phyloP scores from a whole-genome alignment of 1,140 invertebrate species.

The Pseudomyrmex dendroicus region DNA sequence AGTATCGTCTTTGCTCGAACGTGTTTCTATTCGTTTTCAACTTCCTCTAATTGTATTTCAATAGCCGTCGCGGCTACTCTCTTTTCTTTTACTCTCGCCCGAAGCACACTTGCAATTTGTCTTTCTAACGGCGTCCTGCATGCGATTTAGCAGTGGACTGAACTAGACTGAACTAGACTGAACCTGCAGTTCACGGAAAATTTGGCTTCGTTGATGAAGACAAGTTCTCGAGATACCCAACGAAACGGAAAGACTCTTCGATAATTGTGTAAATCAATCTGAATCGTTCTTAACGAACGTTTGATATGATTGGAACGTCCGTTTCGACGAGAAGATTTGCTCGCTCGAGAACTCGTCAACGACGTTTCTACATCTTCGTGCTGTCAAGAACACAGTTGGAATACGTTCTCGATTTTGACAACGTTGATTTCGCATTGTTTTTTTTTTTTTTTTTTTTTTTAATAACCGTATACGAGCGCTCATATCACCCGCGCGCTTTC shows the following conservation, averaged over 20 bases:
- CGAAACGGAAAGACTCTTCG: not conserved
- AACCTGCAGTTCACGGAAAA: conserved; percentile 16
- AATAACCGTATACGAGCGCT: too few relatives aligned
- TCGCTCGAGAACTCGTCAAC: too few relatives aligned
- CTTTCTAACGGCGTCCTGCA: not conserved
- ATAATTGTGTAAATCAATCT: conserved; percentile 23
- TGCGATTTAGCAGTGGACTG: conserved; percentile 21
- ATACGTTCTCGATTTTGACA: too few relatives aligned
- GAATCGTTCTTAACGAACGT: conserved; percentile 14
- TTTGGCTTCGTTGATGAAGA: conserved; percentile 27
- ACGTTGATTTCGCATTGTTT: too few relatives aligned
- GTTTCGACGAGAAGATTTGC: too few relatives aligned
- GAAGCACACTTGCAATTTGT: conserved; percentile 27
- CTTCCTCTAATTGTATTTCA: conserved; percentile 4
- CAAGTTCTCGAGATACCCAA: conserved; percentile 12
- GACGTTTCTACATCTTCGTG: too few relatives aligned
- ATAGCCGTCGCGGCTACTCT: not conserved
- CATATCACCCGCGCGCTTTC: conserved; percentile 4
- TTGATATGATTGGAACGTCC: too few relatives aligned
- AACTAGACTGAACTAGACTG: not conserved
- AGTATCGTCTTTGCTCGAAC: not conserved
- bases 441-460: too few relatives aligned
- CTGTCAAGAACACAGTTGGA: too few relatives aligned
- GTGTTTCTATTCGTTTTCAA: not conserved
- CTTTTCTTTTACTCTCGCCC: not conserved